Evolutionary conservation across 2,888 invertebrate genomes (phyloP), one percentile per base, ranked within the genome.

Genomic region (Drosophila mercatorum): DNA sequence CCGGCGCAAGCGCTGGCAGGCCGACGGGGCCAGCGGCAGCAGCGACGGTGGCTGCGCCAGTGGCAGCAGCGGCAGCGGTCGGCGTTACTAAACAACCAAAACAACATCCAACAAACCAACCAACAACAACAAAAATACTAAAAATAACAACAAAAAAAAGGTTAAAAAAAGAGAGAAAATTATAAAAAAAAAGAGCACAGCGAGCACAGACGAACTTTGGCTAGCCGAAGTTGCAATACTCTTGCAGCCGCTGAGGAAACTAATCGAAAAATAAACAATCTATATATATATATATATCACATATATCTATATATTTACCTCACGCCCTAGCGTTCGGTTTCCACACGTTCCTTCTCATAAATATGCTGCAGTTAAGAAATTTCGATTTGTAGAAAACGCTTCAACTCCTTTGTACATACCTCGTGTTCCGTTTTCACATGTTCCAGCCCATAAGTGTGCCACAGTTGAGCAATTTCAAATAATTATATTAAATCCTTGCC

Each of bases 1-100:
- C 46, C 81, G 92, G 14, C 86, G 86, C 36, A 88, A 91, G 52
- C 86, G 92, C 34, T 91, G 91, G 91, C 86, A 86, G 12, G 91
- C 87, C 62, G 91, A 91, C 75, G 91, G 91, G 12, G 90, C 91
- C 49, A 90, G 91, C 64, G 92, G 88, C 58, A 86, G 88, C 75
- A 88, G 87, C 74, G 88, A 81, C 62, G 87, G 90, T 63, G 83
- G 87, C 68, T 75, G 87, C 58, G 79, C 70, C 70, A 86, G 89
- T 65, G 79, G 90, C 77, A 77, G 90, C 68, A 83, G 90, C 63
- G 66, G 80, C 67, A 78, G 88, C 69, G 89, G 89, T 36, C 77
- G 90, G 36, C 79, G 89, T 17, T 75, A 90, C 47, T 88, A 78
- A 80, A 56, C 34, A 11, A 17, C 41, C 5, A 2, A 38, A 49